Conservation (phyloP, 2,797 vertebrate species). For the Microtus agrestis region DNA sequence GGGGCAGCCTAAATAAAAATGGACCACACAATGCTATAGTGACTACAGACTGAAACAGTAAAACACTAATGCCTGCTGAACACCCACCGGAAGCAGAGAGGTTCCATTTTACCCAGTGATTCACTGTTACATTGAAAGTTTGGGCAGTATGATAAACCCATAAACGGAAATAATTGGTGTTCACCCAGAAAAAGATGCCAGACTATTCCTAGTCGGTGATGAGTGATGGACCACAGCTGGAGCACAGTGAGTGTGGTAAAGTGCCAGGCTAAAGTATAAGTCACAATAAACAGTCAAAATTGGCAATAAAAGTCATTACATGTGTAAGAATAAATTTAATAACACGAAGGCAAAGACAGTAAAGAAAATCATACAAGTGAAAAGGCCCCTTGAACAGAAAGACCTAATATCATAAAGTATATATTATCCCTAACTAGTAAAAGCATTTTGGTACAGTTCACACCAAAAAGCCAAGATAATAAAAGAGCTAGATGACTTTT, state of each 20-base stretch:
- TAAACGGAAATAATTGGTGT: background rate
- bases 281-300: background rate
- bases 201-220: background rate
- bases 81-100: background rate
- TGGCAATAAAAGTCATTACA: slow-evolving; percentile 43
- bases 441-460: background rate
- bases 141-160: background rate
- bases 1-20: background rate
- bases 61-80: background rate
- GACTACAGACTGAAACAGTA: background rate
- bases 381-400: slow-evolving; percentile 51
- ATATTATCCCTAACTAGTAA: slow-evolving; percentile 42
- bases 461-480: background rate
- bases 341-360: background rate
- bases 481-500: background rate
- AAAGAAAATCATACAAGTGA: slow-evolving; percentile 8
- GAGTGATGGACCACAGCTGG: background rate
- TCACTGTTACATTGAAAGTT: background rate
- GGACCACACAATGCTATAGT: background rate
- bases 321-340: background rate
- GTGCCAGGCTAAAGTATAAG: background rate
- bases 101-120: background rate
- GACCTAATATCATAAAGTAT: background rate
- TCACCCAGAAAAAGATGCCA: background rate
- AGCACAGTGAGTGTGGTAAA: background rate